Conservation (phyloP, 2,113 vertebrate genomes). For the Aspiorhynchus laticeps region DNA sequence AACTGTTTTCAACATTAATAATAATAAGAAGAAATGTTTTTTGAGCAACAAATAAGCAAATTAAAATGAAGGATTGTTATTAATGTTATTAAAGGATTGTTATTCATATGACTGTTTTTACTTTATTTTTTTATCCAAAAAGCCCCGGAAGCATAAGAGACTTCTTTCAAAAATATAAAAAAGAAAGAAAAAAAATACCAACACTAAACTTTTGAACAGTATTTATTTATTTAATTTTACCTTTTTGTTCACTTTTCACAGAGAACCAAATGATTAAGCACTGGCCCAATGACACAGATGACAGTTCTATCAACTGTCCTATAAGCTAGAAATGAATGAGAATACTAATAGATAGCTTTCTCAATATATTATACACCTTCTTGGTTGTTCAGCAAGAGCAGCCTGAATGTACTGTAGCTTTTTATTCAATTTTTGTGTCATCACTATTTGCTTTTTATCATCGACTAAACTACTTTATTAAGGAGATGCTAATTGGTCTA, state of each 20-base stretch:
- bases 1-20: no score
- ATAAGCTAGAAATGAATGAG: not conserved
- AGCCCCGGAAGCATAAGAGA: not conserved
- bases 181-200: no score
- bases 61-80: not conserved
- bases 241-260: not conserved
- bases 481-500: constrained; percentile 6
- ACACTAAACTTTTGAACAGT: not conserved
- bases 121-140: not conserved
- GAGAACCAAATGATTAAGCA: not conserved
- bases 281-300: not conserved
- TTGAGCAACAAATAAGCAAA: not conserved
- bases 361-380: not conserved
- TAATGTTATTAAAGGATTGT: no score
- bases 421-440: not conserved
- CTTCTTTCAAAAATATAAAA: not conserved
- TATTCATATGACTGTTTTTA: not conserved
- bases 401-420: not conserved
- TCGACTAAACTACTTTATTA: not conserved
- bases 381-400: not conserved
- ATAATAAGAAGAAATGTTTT: no score
- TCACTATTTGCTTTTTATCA: not conserved
- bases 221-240: not conserved
- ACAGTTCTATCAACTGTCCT: not conserved
- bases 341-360: not conserved